Percentiles rank a stretch among this genome's conserved stretches.
These are phyloP conservation scores for Apus apus DNA, from an alignment of 2,113 vertebrate species.

Conservation along the genomic window DNA sequence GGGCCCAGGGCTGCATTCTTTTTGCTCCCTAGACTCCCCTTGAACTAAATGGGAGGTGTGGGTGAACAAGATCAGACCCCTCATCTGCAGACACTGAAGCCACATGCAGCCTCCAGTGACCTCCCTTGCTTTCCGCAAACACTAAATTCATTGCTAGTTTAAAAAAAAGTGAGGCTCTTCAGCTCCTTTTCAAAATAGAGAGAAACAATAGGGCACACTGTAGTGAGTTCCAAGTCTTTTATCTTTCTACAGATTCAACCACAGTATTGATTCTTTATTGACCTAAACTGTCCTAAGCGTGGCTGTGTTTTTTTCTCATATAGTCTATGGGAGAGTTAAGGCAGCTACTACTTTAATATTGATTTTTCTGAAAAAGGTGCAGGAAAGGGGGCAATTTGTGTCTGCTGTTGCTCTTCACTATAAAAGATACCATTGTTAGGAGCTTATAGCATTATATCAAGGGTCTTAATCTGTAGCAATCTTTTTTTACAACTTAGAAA, in stretches of 20 bases:
- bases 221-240: conserved; percentile 89
- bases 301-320: conserved; percentile 85
- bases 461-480: conserved; percentile 83
- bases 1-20: conserved; percentile 26
- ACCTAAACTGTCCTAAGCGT: conserved; percentile 90
- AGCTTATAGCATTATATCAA: conserved; percentile 84
- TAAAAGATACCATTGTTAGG: conserved; percentile 85
- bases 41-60: conserved; percentile 60
- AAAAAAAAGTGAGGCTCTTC: conserved; percentile 71
- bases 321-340: conserved; percentile 85
- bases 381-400: conserved; percentile 83
- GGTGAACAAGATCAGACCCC: conserved; percentile 65
- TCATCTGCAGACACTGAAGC: conserved; percentile 54
- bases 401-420: conserved; percentile 82
- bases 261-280: conserved; percentile 98
- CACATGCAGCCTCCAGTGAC: conserved; percentile 53
- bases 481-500: conserved; percentile 84
- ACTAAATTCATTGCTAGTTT: conserved; percentile 68
- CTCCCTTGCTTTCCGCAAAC: conserved; percentile 65
- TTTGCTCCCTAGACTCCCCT: conserved; percentile 25
- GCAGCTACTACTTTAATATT: conserved; percentile 85
- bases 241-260: conserved; percentile 92
- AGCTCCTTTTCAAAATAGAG: conserved; percentile 77
- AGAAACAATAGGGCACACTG: conserved; percentile 82
- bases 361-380: conserved; percentile 87